phyloP scores from a whole-genome alignment of 2,888 invertebrate species.

The Pyrocoelia pectoralis region DNA sequence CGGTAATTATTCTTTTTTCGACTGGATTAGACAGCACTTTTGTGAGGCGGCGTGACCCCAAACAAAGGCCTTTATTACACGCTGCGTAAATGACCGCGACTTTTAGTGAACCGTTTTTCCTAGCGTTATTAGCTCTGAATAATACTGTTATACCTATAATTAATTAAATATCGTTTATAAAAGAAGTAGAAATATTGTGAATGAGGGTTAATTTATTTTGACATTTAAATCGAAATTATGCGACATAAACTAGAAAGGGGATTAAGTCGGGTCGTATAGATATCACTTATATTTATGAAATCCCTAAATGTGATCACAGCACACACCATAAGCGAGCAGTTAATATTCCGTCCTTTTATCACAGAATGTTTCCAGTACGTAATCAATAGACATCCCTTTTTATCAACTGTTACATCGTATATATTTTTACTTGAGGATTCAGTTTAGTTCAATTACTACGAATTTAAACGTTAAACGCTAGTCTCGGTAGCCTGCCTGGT shows the following conservation, averaged over 20 bases:
- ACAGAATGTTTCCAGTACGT: constrained; percentile 30
- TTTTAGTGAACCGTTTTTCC: constrained; percentile 39
- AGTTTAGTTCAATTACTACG: constrained; percentile 24
- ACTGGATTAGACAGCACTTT: constrained; percentile 48
- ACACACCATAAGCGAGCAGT: constrained; percentile 54
- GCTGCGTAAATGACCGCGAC: constrained; percentile 45
- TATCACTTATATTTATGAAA: constrained; percentile 47
- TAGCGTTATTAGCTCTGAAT: constrained; percentile 14
- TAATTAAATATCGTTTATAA: constrained; percentile 38
- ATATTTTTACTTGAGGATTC: constrained; percentile 15
- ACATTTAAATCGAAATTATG: constrained; percentile 55
- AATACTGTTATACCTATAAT: too few species aligned
- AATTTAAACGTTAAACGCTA: constrained; percentile 45
- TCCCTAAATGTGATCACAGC: constrained; percentile 55
- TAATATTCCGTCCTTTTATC: constrained; percentile 51
- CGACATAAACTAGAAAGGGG: constrained; percentile 52
- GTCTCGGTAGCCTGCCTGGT: constrained; percentile 50
- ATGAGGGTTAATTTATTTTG: constrained; percentile 20
- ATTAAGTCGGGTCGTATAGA: constrained; percentile 41
- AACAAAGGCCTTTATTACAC: constrained; percentile 44
- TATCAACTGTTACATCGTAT: constrained; percentile 9
- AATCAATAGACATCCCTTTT: constrained; percentile 19
- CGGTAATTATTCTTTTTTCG: constrained; percentile 46
- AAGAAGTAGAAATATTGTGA: constrained; percentile 35
- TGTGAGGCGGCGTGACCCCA: constrained; percentile 39